Conservation (phyloP, 2,888 invertebrate species). For the Diarsia mendica region DNA sequence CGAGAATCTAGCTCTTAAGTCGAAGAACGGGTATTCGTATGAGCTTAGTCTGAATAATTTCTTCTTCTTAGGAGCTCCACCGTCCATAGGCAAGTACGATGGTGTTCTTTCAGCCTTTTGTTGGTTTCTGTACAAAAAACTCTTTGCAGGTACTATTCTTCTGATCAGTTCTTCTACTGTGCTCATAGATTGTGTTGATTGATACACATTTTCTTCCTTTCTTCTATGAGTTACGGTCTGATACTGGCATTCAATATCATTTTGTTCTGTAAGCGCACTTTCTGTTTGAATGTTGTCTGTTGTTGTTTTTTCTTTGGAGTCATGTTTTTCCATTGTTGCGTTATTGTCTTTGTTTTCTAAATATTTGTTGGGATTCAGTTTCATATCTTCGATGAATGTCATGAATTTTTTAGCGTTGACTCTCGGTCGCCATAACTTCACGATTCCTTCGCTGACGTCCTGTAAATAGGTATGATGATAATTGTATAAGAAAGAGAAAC, state of each 20-base stretch:
- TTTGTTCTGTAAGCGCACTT: slow-evolving; percentile 11
- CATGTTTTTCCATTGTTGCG: slow-evolving; percentile 24
- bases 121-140: slow-evolving; percentile 86
- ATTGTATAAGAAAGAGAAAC: not conserved
- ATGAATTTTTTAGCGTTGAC: slow-evolving; percentile 82
- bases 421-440: slow-evolving; percentile 84
- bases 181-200: slow-evolving; percentile 62
- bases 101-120: slow-evolving; percentile 75
- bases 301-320: slow-evolving; percentile 62
- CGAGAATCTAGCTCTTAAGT: slow-evolving; percentile 78
- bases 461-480: slow-evolving; percentile 64
- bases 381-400: slow-evolving; percentile 79
- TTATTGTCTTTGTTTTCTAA: slow-evolving; percentile 56
- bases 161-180: slow-evolving; percentile 84
- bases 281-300: slow-evolving; percentile 48
- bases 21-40: slow-evolving; percentile 85
- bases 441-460: slow-evolving; percentile 83
- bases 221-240: slow-evolving; percentile 77
- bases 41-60: slow-evolving; percentile 83
- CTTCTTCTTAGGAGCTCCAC: slow-evolving; percentile 76
- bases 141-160: slow-evolving; percentile 84
- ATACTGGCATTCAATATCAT: slow-evolving; percentile 78
- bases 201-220: slow-evolving; percentile 62
- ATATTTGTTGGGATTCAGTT: slow-evolving; percentile 79
- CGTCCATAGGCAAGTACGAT: slow-evolving; percentile 87